A percentile compares a stretch with the other conserved stretches of the same genome.
Evolutionary conservation across 1,140 invertebrate species (phyloP).

Genomic region (Heliconius eleuchia): DNA sequence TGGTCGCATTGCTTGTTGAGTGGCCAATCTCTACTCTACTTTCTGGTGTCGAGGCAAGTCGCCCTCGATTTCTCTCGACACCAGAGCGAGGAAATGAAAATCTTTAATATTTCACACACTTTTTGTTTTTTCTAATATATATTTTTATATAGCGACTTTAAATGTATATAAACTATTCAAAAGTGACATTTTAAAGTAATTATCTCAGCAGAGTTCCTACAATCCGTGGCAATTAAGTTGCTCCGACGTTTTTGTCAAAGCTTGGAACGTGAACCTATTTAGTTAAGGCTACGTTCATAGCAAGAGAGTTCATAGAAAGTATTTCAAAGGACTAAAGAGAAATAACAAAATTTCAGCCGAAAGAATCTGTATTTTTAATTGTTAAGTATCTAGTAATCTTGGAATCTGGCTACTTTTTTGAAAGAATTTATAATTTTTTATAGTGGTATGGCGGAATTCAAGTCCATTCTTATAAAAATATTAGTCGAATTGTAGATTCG

Average conservation of each 20-base stretch:
- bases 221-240: constrained; percentile 13
- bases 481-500: no score
- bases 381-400: not conserved
- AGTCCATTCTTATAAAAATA: not conserved
- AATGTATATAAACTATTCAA: not conserved
- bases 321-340: not conserved
- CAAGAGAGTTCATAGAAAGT: not conserved
- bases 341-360: not conserved
- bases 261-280: constrained; percentile 13
- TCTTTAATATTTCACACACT: no score
- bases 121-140: no score
- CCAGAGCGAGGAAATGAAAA: no score
- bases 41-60: no score
- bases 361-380: not conserved
- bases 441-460: not conserved
- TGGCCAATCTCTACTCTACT: no score
- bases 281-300: not conserved
- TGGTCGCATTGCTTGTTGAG: no score
- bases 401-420: not conserved
- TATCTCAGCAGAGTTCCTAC: constrained; percentile 4
- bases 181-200: constrained; percentile 3
- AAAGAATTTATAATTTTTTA: not conserved
- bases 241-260: constrained; percentile 11
- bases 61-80: no score
- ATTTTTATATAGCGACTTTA: not conserved